These are phyloP conservation scores for Arizona elegans DNA, from an alignment of 2,113 vertebrate genomes.

Conservation along the genomic window DNA sequence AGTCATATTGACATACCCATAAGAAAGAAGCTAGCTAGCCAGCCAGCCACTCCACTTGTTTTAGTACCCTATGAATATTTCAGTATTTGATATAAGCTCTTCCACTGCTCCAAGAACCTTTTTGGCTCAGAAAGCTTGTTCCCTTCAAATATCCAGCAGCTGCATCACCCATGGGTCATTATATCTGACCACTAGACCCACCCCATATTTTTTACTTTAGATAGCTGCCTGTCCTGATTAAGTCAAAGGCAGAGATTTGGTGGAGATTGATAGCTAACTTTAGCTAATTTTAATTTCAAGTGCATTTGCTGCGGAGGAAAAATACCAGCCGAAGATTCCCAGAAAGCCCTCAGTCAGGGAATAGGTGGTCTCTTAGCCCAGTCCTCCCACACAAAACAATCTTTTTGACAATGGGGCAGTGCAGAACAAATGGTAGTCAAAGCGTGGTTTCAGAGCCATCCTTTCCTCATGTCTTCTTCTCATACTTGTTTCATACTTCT, in stretches of 20 bases:
- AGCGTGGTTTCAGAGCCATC: background rate
- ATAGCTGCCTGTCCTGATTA: constrained; percentile 31
- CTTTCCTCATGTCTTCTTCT: background rate
- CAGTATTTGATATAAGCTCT: constrained; percentile 64
- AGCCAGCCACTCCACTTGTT: constrained; percentile 57
- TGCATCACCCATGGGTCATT: background rate
- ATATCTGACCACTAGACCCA: constrained; percentile 14
- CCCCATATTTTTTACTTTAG: constrained; percentile 10
- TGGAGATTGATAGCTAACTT: constrained; percentile 33
- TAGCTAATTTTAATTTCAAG: background rate
- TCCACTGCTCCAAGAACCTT: constrained; percentile 52
- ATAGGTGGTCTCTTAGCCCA: background rate
- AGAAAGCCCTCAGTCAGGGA: background rate
- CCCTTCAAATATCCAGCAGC: constrained; percentile 1
- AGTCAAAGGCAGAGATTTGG: constrained; percentile 46
- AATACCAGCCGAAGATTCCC: background rate
- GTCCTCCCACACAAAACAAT: background rate
- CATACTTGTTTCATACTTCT: background rate
- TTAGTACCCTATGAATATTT: constrained; percentile 76
- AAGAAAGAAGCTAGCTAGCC: constrained; percentile 61
- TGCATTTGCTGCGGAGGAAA: background rate
- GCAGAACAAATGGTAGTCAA: background rate
- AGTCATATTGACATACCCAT: constrained; percentile 76
- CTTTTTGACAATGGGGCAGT: background rate
- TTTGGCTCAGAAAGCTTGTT: constrained; percentile 34